These are phyloP conservation scores for Nilaparvata lugens DNA, from an alignment of 1,140 invertebrate species.

Conservation along the genomic window DNA sequence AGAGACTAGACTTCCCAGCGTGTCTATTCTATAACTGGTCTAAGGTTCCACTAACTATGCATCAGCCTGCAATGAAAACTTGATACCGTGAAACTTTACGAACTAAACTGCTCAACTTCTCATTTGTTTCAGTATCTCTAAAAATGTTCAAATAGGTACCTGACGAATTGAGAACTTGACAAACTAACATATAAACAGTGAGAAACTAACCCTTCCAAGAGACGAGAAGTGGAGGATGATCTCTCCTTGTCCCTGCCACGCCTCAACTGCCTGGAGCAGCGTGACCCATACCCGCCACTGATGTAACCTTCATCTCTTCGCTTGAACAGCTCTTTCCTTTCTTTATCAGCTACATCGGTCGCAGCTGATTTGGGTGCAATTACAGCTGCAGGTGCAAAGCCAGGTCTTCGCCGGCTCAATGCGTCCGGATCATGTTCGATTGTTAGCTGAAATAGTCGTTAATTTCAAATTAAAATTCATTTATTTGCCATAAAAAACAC, in stretches of 20 bases:
- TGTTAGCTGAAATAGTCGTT: constrained; percentile 62
- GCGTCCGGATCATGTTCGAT: constrained; percentile 82
- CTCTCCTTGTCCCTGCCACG: constrained; percentile 57
- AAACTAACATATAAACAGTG: too few relatives aligned
- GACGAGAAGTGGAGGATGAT: constrained; percentile 73
- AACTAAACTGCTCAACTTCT: too few relatives aligned
- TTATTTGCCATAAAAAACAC: too few relatives aligned
- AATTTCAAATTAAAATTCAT: too few relatives aligned
- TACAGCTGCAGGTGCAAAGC: constrained; percentile 27
- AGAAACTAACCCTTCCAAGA: constrained; percentile 59
- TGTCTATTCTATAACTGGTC: too few relatives aligned
- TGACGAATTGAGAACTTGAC: too few relatives aligned
- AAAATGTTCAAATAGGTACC: too few relatives aligned
- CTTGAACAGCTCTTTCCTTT: constrained; percentile 48
- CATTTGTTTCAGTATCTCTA: too few relatives aligned
- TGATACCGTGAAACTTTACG: too few relatives aligned
- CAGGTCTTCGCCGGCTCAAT: constrained; percentile 39
- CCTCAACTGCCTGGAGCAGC: constrained; percentile 45
- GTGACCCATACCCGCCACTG: constrained; percentile 33
- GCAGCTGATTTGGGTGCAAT: constrained; percentile 9
- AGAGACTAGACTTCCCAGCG: too few relatives aligned
- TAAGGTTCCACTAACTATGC: too few relatives aligned
- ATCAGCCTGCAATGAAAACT: too few relatives aligned
- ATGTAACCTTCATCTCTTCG: constrained; percentile 54
- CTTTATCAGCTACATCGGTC: constrained; percentile 40